These are phyloP conservation scores for Pomatostomus ruficeps DNA, from an alignment of 2,113 vertebrate genomes.

Conservation along the genomic window DNA sequence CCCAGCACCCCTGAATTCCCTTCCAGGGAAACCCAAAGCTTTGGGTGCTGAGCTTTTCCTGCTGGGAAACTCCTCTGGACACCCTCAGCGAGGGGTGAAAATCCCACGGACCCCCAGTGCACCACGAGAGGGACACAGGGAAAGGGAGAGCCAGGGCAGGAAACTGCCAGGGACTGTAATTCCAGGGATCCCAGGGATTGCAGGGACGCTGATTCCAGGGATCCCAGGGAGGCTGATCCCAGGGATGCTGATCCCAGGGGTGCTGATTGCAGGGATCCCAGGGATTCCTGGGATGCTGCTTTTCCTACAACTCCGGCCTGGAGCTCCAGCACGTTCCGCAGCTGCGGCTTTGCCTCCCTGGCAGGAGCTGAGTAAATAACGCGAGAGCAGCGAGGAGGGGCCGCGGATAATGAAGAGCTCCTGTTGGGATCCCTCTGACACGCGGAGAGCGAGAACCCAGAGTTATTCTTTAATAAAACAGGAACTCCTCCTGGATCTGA, in stretches of 20 bases:
- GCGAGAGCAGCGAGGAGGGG: neutral
- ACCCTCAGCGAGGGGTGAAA: too few species aligned
- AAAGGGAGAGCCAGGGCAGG: too few species aligned
- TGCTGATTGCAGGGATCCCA: too few species aligned
- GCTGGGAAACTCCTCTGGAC: neutral
- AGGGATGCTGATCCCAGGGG: neutral
- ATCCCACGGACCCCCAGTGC: too few species aligned
- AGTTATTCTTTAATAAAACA: conserved; percentile 58
- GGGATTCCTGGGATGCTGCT: neutral
- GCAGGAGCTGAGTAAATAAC: conserved; percentile 6
- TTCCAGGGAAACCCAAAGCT: neutral
- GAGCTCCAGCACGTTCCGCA: neutral
- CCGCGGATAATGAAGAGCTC: conserved; percentile 52
- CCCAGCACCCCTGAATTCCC: fast-evolving
- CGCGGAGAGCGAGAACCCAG: neutral
- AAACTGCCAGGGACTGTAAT: too few species aligned
- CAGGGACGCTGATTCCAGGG: too few species aligned
- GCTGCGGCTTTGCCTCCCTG: neutral
- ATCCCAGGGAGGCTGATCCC: too few species aligned
- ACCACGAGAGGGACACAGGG: too few species aligned
- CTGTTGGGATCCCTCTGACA: conserved; percentile 49
- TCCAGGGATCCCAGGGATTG: too few species aligned
- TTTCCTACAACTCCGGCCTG: neutral
- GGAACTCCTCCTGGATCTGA: conserved; percentile 46
- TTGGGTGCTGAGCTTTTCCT: neutral